Percentiles rank a stretch among this genome's conserved stretches.
Conservation (phyloP, 2,797 vertebrate genomes). For the Pachyuromys duprasi region DNA sequence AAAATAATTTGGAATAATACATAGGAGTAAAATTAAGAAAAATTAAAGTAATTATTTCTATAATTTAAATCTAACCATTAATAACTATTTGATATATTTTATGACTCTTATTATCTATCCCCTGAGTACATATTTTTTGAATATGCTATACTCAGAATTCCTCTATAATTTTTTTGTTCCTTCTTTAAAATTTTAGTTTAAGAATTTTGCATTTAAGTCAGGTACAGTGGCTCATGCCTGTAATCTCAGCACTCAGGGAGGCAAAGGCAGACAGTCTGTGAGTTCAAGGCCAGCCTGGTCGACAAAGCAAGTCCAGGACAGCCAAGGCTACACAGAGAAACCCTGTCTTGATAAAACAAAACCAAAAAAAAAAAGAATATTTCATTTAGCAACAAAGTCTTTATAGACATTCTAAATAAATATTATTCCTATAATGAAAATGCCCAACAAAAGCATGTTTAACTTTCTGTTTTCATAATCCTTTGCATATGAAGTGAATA, state of each 20-base stretch:
- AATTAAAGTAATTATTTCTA: constrained; percentile 79
- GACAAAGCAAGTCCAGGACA: no score
- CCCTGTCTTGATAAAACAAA: no score
- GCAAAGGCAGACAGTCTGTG: no score
- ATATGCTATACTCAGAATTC: constrained; percentile 48
- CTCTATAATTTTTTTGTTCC: constrained; percentile 56
- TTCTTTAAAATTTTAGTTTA: constrained; percentile 66
- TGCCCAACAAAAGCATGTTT: constrained; percentile 21
- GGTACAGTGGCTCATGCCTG: no score
- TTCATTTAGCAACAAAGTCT: constrained; percentile 39
- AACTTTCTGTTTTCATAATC: not conserved
- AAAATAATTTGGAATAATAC: constrained; percentile 78
- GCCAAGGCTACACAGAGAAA: no score
- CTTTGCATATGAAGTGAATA: constrained; percentile 35
- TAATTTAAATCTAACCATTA: constrained; percentile 77
- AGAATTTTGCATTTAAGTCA: constrained; percentile 38
- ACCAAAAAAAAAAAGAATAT: constrained; percentile 26
- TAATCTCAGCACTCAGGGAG: no score
- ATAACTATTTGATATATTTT: constrained; percentile 74
- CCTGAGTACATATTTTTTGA: constrained; percentile 58
- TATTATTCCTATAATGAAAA: constrained; percentile 25
- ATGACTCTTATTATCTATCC: constrained; percentile 58
- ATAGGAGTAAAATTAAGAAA: constrained; percentile 77
- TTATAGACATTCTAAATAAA: constrained; percentile 48
- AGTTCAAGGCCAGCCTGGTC: no score